A percentile compares a stretch with the other conserved stretches of the same genome.
Evolutionary conservation across 2,797 vertebrate species (phyloP).

Genomic region (Antrozous pallidus): DNA sequence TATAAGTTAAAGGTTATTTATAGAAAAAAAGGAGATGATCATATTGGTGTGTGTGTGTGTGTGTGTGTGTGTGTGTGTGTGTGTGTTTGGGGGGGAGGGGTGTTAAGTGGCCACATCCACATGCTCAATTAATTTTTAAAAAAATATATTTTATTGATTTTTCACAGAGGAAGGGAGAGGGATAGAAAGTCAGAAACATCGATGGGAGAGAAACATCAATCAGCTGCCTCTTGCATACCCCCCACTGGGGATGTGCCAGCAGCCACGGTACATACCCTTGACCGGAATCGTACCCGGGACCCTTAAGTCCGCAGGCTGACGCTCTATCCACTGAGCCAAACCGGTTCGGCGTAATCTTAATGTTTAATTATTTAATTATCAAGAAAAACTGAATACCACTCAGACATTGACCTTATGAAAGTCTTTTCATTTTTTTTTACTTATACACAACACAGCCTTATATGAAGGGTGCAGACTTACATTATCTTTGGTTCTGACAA

Average conservation of each 20-base stretch:
- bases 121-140: not conserved
- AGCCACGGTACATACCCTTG: too few species aligned
- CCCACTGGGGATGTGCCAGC: too few species aligned
- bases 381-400: not conserved
- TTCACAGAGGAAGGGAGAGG: too few species aligned
- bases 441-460: not conserved
- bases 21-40: not conserved
- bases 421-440: not conserved
- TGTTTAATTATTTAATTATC: not conserved
- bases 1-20: not conserved
- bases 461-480: not conserved
- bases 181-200: too few species aligned
- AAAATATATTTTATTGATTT: too few species aligned
- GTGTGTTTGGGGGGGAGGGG: rapidly evolving
- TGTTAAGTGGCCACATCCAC: not conserved
- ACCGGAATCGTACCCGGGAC: too few species aligned
- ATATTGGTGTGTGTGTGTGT: not conserved
- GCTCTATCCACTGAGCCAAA: too few species aligned
- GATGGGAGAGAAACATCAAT: too few species aligned
- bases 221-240: too few species aligned
- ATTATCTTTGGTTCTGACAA: conserved; percentile 16
- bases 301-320: too few species aligned
- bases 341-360: too few species aligned
- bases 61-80: too few species aligned
- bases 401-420: not conserved